These are phyloP conservation scores for Cabera pusaria DNA, from an alignment of 2,888 invertebrate genomes.

Conservation along the genomic window DNA sequence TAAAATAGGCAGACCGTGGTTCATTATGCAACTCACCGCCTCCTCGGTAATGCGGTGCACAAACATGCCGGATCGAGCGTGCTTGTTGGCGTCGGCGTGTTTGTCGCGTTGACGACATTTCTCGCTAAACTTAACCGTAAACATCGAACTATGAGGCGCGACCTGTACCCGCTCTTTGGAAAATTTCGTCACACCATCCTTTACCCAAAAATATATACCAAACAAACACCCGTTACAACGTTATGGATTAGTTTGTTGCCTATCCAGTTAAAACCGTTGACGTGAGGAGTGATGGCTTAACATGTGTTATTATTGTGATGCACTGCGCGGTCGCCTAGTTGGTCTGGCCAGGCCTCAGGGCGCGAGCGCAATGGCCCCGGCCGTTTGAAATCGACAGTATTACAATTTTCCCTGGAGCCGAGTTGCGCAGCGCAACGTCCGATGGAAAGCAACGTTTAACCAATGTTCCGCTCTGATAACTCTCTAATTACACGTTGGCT, in stretches of 20 bases:
- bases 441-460: slow-evolving; percentile 82
- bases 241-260: slow-evolving; percentile 53
- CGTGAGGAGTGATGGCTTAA: slow-evolving; percentile 41
- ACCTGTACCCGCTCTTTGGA: slow-evolving; percentile 47
- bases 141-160: slow-evolving; percentile 48
- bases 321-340: not conserved
- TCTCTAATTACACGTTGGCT: slow-evolving; percentile 76
- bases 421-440: slow-evolving; percentile 78
- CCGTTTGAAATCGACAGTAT: slow-evolving; percentile 81
- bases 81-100: no score
- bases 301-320: slow-evolving; percentile 44
- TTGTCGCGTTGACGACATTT: slow-evolving; percentile 62
- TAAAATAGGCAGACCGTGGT: slow-evolving; percentile 32
- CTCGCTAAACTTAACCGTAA: slow-evolving; percentile 57
- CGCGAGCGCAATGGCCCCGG: slow-evolving; percentile 64
- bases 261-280: slow-evolving; percentile 49
- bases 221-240: slow-evolving; percentile 48
- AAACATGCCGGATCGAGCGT: slow-evolving; percentile 51
- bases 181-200: slow-evolving; percentile 50
- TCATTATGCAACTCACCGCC: slow-evolving; percentile 40
- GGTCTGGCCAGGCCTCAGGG: slow-evolving; percentile 39
- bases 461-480: slow-evolving; percentile 82
- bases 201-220: slow-evolving; percentile 54
- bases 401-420: slow-evolving; percentile 79
- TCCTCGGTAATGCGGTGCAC: slow-evolving; percentile 47